These are phyloP conservation scores for Intellagama lesueurii DNA, from an alignment of 2,797 vertebrate genomes.

Conservation along the genomic window DNA sequence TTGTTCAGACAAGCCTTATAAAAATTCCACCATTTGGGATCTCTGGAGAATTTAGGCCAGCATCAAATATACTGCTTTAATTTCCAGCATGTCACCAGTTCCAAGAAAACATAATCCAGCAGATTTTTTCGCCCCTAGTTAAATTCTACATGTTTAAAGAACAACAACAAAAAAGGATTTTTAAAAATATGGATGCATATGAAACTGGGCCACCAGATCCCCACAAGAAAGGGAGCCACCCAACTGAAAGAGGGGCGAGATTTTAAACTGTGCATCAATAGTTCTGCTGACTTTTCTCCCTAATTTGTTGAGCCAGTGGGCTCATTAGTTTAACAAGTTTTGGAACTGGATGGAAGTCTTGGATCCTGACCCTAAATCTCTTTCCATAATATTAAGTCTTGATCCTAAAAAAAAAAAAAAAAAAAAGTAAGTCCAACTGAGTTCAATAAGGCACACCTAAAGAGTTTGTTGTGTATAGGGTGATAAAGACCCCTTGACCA, in stretches of 20 bases:
- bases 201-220: constrained; percentile 46
- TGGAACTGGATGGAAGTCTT: not conserved
- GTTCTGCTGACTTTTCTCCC: constrained; percentile 12
- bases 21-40: constrained; percentile 7
- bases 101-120: constrained; percentile 52
- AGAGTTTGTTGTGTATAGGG: no score
- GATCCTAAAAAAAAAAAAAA: no score
- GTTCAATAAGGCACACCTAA: no score
- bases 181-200: constrained; percentile 40
- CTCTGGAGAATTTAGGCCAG: constrained; percentile 40
- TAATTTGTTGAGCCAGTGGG: not conserved
- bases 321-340: not conserved
- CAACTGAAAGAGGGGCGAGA: constrained; percentile 38
- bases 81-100: constrained; percentile 53
- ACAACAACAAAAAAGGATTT: constrained; percentile 49
- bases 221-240: not conserved
- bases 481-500: no score
- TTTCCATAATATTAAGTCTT: no score
- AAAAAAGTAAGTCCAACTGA: no score
- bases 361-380: not conserved
- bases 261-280: constrained; percentile 19
- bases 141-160: constrained; percentile 57
- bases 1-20: constrained; percentile 34
- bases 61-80: constrained; percentile 53
- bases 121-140: constrained; percentile 49